These are phyloP conservation scores for Diaperis boleti DNA, from an alignment of 2,888 invertebrate species.

Conservation along the genomic window DNA sequence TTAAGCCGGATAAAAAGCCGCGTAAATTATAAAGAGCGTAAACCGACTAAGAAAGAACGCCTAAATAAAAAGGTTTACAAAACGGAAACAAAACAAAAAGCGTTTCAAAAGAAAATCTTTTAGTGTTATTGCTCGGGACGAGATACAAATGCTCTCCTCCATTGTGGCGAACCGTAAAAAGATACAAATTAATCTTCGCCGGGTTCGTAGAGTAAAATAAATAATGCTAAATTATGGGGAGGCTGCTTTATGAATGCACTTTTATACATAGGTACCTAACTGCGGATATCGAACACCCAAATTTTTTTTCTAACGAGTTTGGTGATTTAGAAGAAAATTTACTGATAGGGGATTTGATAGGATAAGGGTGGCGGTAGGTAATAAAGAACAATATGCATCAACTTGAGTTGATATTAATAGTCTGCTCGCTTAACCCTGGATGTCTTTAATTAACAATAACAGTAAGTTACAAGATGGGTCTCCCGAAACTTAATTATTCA, in stretches of 20 bases:
- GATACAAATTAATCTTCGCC: conserved; percentile 44
- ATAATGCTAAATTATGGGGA: conserved; percentile 19
- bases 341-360: conserved; percentile 10
- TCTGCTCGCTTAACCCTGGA: conserved; percentile 39
- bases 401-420: conserved; percentile 49
- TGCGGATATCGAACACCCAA: not conserved
- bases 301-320: conserved; percentile 24
- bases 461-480: conserved; percentile 51
- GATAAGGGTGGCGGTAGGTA: conserved; percentile 14
- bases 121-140: conserved; percentile 43
- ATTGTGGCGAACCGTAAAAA: conserved; percentile 41
- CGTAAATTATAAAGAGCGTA: conserved; percentile 34
- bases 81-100: conserved; percentile 39
- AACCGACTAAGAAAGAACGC: conserved; percentile 32
- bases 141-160: conserved; percentile 42
- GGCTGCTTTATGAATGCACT: not conserved
- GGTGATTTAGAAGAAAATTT: conserved; percentile 25
- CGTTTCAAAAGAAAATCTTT: conserved; percentile 39
- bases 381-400: conserved; percentile 45
- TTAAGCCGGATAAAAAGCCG: conserved; percentile 24
- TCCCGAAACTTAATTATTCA: conserved; percentile 45
- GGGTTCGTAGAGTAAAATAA: conserved; percentile 27
- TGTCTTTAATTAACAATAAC: conserved; percentile 56
- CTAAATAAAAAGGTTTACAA: conserved; percentile 38
- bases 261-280: not conserved